A percentile compares a stretch with the other conserved stretches of the same genome.
These are phyloP conservation scores for Aphidius ervi DNA, from an alignment of 1,140 invertebrate genomes.

Conservation along the genomic window DNA sequence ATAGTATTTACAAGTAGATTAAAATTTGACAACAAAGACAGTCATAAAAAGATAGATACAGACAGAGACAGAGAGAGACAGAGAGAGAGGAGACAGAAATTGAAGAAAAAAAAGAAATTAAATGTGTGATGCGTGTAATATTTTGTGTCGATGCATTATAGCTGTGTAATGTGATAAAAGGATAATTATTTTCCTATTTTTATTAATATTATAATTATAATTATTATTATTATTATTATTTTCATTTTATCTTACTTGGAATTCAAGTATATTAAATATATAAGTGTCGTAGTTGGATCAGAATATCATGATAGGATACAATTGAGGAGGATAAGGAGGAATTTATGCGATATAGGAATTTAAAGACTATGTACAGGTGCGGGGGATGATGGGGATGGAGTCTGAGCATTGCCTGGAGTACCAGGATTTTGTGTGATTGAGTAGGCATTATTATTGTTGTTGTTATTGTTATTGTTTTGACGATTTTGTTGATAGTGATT, in stretches of 20 bases:
- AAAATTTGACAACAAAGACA: slow-evolving; percentile 20
- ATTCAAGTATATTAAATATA: not conserved
- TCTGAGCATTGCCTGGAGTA: slow-evolving; percentile 45
- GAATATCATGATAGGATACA: not conserved
- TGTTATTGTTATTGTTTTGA: slow-evolving; percentile 31
- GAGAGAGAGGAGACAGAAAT: too few relatives aligned
- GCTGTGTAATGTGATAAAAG: slow-evolving; percentile 3
- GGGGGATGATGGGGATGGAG: slow-evolving; percentile 49
- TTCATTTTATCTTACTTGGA: too few relatives aligned
- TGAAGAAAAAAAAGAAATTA: not conserved
- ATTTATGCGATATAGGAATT: slow-evolving; percentile 7
- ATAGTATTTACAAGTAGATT: slow-evolving; percentile 50
- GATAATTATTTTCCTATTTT: not conserved
- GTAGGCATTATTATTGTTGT: slow-evolving; percentile 28
- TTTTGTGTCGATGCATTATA: not conserved
- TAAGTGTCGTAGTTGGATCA: not conserved
- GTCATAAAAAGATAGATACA: too few relatives aligned
- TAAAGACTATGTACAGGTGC: slow-evolving; percentile 54
- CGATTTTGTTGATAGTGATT: slow-evolving; percentile 25
- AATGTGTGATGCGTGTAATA: slow-evolving; percentile 12
- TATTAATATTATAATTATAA: slow-evolving; percentile 5
- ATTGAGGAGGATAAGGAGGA: not conserved
- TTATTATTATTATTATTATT: not conserved
- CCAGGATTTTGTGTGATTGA: slow-evolving; percentile 43
- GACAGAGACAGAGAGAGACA: too few relatives aligned